Evolutionary conservation across 2,113 vertebrate species (phyloP).

Genomic region (Oncorhynchus kisutch): DNA sequence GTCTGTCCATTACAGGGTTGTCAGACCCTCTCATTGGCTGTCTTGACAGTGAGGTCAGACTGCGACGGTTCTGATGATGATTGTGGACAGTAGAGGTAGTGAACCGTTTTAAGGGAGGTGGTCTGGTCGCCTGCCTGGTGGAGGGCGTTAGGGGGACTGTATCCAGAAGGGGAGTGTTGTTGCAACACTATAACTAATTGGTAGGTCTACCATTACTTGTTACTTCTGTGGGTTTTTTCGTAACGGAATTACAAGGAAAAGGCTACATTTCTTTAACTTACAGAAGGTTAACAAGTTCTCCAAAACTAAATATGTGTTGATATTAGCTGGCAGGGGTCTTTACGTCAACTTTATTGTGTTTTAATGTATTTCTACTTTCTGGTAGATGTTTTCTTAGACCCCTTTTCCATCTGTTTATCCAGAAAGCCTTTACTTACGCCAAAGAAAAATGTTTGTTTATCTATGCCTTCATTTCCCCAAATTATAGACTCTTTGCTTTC

Average conservation of each 20-base stretch:
- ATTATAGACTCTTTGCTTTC: constrained; percentile 15
- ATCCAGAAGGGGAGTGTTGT: constrained; percentile 31
- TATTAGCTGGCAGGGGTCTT: too few species aligned
- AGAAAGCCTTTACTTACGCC: too few species aligned
- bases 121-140: constrained; percentile 18
- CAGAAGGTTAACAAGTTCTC: too few species aligned
- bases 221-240: too few species aligned
- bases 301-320: too few species aligned
- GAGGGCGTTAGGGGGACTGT: constrained; percentile 32
- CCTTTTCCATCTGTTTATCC: too few species aligned
- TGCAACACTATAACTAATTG: constrained; percentile 11
- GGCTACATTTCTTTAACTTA: too few species aligned
- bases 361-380: too few species aligned
- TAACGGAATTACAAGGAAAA: too few species aligned
- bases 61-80: not conserved
- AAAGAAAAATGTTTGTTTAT: accelerated
- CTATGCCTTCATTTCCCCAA: constrained; percentile 32
- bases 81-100: constrained; percentile 10
- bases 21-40: not conserved
- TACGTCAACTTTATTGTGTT: too few species aligned
- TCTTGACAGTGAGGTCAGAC: not conserved
- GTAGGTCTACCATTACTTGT: too few species aligned
- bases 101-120: constrained; percentile 16
- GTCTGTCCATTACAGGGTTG: not conserved
- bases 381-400: too few species aligned